Base-by-base conservation (phyloP, 2,888 invertebrate genomes). In the Spilosoma lubricipeda region DNA sequence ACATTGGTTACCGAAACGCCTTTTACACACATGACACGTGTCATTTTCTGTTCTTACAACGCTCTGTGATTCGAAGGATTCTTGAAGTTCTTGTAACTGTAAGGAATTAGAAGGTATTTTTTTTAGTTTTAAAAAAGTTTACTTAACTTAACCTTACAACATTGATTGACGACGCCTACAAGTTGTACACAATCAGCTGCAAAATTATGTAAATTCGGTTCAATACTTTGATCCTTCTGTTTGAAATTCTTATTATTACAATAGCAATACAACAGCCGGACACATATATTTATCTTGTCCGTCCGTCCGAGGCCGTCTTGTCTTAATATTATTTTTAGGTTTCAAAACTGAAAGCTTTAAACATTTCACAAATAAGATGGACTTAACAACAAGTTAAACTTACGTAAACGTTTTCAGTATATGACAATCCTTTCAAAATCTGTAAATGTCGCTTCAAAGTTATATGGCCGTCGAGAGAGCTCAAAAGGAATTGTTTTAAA, bases 1-100 rank as follows among this genome's bases (percentile, higher is more conserved):
- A 95, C 99, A 98, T 94, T 98, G 98, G 92, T 98, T 98, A 30
- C 98, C 98, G 92, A 99, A 99, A 74, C 98, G 97, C 90, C 99
- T 99, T 90, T 98, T 98, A 92, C 99, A 99, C 2, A 98, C 98
- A 0, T 97, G 97, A 92, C 99, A 99, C 73, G 98, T 97, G 88
- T 98, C 98, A 86, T 97, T 97, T 84, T 99, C 99, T 30, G 97
- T 98, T 82, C 99, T 97, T 2, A 98, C 94, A 68, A 99, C 97
- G 88, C 97, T 97, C 89, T 98, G 97, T 2, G 98, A 97, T 91
- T 99, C 98, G 86, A 98, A 97, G 84, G 97, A 97, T 91, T 98
- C 97, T 82, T 98, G 96, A 86, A 98, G 95, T 88, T 98, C 98
- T 91, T 98, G 97, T 48, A 98, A 96, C 97, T 97, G 90, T 9